Evolutionary conservation across 1,140 invertebrate genomes (phyloP).

Genomic region (Drosophila kurseongensis): DNA sequence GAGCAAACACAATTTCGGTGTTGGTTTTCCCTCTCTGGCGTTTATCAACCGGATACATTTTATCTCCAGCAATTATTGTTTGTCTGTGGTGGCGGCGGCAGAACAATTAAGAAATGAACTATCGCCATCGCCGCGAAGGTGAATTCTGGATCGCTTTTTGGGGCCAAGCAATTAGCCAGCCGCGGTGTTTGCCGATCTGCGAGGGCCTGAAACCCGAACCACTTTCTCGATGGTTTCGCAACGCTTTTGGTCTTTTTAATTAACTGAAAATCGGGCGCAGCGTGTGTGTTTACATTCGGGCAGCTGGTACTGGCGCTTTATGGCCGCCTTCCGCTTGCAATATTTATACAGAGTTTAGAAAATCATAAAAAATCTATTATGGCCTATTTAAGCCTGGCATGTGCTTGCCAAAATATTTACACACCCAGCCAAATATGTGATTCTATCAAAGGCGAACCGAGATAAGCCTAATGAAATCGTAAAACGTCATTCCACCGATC

Average conservation of each 20-base stretch:
- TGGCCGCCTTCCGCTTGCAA: conserved; percentile 74
- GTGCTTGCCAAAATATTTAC: conserved; percentile 31
- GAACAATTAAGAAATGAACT: conserved; percentile 82
- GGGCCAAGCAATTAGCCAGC: conserved; percentile 62
- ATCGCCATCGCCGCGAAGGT: conserved; percentile 53
- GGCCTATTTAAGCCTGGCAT: conserved; percentile 42
- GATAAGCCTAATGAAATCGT: conserved; percentile 33
- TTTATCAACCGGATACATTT: conserved; percentile 81
- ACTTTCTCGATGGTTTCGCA: conserved; percentile 34
- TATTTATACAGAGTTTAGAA: conserved; percentile 70
- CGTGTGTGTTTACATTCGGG: conserved; percentile 59
- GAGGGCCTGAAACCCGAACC: conserved; percentile 36
- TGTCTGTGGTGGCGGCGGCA: conserved; percentile 30
- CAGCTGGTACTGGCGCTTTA: conserved; percentile 60
- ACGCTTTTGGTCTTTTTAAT: conserved; percentile 73
- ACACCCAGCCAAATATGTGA: conserved; percentile 16
- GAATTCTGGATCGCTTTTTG: conserved; percentile 35
- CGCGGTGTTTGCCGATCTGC: conserved; percentile 67
- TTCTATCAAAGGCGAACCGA: conserved; percentile 43
- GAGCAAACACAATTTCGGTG: conserved; percentile 20
- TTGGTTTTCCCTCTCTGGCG: conserved; percentile 13
- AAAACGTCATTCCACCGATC: conserved; percentile 28
- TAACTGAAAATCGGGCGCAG: conserved; percentile 58
- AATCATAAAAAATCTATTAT: conserved; percentile 69
- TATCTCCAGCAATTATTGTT: conserved; percentile 79